Evolutionary conservation across 2,113 vertebrate genomes (phyloP).

Genomic region (Chaetorhynchus papuensis): DNA sequence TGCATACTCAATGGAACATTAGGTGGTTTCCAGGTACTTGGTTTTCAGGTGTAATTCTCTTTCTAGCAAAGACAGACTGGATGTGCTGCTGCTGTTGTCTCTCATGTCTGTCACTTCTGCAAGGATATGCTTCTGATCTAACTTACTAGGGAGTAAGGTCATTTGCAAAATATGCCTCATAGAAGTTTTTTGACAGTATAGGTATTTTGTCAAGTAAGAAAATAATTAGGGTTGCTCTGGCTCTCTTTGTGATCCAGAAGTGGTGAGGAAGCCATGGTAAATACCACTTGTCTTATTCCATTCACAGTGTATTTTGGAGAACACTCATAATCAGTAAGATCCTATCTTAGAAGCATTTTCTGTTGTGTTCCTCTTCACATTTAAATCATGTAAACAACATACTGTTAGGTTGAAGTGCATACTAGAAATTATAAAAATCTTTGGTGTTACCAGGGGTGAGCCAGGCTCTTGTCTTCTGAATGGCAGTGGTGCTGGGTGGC

Average conservation of each 20-base stretch:
- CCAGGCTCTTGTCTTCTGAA: not conserved
- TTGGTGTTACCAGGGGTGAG: not conserved
- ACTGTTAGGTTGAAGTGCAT: not conserved
- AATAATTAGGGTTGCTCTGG: not conserved
- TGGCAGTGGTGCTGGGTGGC: not conserved
- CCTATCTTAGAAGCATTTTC: not conserved
- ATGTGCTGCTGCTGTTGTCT: not conserved
- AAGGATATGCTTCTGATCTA: not conserved
- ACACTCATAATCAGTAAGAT: not conserved
- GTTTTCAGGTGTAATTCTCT: not conserved
- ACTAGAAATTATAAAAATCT: not conserved
- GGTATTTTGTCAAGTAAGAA: not conserved
- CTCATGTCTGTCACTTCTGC: not conserved
- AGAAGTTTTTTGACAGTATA: not conserved
- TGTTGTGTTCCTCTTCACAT: not conserved
- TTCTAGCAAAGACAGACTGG: not conserved
- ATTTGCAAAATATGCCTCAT: not conserved
- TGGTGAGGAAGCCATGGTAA: not conserved
- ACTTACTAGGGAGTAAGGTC: not conserved
- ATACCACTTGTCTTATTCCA: not conserved
- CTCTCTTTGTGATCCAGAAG: not conserved
- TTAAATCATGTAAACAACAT: not conserved
- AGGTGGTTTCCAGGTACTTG: not conserved
- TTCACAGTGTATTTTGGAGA: not conserved
- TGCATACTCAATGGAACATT: not conserved